Evolutionary conservation across 2,113 vertebrate species (phyloP), one percentile per base, ranked within the genome.

Genomic region (Paedocypris sp.): DNA sequence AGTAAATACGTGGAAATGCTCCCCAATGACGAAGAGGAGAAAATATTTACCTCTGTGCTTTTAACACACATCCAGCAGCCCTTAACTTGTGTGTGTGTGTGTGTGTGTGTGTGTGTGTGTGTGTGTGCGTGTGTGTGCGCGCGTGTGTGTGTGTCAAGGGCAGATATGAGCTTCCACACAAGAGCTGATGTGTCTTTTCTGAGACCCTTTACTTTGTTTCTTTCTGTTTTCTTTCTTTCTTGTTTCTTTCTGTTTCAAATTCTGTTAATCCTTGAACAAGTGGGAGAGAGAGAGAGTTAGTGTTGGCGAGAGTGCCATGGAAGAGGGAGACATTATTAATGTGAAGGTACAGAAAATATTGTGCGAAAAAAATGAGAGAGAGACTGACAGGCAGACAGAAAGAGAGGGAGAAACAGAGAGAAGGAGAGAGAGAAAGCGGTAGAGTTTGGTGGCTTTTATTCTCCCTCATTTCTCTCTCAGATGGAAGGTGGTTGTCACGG

Each of bases 161-260:
- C 22, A 39, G 15, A n/a, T n/a, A n/a, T n/a, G n/a, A n/a, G n/a
- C n/a, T n/a, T n/a, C n/a, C n/a, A n/a, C n/a, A n/a, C n/a, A n/a
- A n/a, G n/a, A n/a, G n/a, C n/a, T n/a, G n/a, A n/a, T n/a, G n/a
- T n/a, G n/a, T n/a, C n/a, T n/a, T n/a, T n/a, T n/a, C n/a, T n/a
- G n/a, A n/a, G n/a, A n/a, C n/a, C n/a, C n/a, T n/a, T n/a, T n/a
- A n/a, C n/a, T n/a, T n/a, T n/a, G n/a, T n/a, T n/a, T n/a, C n/a
- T n/a, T n/a, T n/a, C n/a, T n/a, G n/a, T n/a, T n/a, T n/a, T n/a
- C n/a, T n/a, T n/a, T n/a, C n/a, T n/a, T 82, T 83, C 77, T 81
- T 85, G 84, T 83, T 84, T 84, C 73, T 84, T 86, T 81, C 76
- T 80, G 75, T 75, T 80, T 77, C n/a, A n/a, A n/a, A n/a, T 85